phyloP scores from a whole-genome alignment of 2,888 invertebrate species.

The Nemoura dubitans region DNA sequence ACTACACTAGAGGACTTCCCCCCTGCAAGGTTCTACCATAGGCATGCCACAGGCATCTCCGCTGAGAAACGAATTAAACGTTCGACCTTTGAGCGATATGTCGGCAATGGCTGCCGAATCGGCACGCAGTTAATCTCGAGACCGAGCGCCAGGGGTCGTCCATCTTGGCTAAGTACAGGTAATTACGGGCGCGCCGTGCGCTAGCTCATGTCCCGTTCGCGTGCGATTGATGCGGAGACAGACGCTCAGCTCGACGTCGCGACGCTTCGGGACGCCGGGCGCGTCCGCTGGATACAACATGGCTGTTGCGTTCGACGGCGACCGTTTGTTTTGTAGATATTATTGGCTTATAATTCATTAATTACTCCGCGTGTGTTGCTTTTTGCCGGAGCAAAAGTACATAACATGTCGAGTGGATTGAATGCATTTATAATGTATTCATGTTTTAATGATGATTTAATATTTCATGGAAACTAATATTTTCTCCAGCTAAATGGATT shows the following conservation, averaged over 20 bases:
- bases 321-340: background rate
- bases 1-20: too few species aligned
- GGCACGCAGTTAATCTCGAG: constrained; percentile 27
- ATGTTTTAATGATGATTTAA: constrained; percentile 5
- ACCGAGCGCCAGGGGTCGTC: background rate
- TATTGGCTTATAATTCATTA: background rate
- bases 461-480: background rate
- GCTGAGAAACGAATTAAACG: background rate
- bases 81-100: constrained; percentile 28
- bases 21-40: too few species aligned
- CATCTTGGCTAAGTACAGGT: constrained; percentile 15
- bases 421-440: background rate
- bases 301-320: background rate
- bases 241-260: background rate
- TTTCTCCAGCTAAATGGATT: background rate
- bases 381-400: background rate
- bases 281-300: background rate
- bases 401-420: background rate
- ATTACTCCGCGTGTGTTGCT: background rate
- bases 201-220: background rate
- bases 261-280: background rate
- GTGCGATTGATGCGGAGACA: background rate
- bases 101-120: constrained; percentile 8
- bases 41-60: too few species aligned
- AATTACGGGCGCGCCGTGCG: background rate